Base-by-base conservation (phyloP, 2,888 invertebrate genomes). In the Torymus texanus region DNA sequence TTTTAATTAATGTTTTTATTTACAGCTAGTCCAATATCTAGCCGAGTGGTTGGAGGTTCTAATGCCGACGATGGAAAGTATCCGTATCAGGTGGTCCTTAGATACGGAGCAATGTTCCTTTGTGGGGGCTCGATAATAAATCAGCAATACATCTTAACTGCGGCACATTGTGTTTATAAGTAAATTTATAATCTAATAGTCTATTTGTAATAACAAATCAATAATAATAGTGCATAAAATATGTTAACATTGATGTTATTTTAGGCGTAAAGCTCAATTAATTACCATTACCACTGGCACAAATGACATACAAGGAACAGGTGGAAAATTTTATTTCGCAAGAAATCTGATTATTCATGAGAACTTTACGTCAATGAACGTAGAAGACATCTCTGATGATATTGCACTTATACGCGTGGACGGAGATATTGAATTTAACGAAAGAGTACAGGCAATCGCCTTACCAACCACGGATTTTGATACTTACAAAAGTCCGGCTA, bases 371-470 rank as follows among this genome's bases (percentile, higher is more conserved):
- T 62, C 62, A 8, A 21, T 24, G 11, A 5, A 21, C 11, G 21
- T 62, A 3, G 63, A 63, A n/a, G 13, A 68, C n/a, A 41, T 61
- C 0, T 8, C 12, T 2, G 10, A 76, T 29, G 75, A 76, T 24
- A 56, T 68, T 41, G 75, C 56, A 14, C n/a, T 76, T 3, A 68
- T 76, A n/a, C 58, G 68, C 2, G 14, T 76, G 8, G 18, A 59
- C 14, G n/a, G 16, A 12, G 61, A 21, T 10, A 76, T 76, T 24
- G 16, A 12, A 16, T 76, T 76, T 29, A 24, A 55, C 2, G 62
- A 76, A 62, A 68, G 53, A 61, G 75, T 68, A 18, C 50, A 62
- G n/a, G n/a, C 75, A 50, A 59, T 76, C 21, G 10, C 5, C 18
- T 53, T 76, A 5, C 24, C 68, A 2, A 18, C 11, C 13, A 13